Base-by-base conservation (phyloP, 2,797 vertebrate genomes). In the Pseudochirops cupreus region DNA sequence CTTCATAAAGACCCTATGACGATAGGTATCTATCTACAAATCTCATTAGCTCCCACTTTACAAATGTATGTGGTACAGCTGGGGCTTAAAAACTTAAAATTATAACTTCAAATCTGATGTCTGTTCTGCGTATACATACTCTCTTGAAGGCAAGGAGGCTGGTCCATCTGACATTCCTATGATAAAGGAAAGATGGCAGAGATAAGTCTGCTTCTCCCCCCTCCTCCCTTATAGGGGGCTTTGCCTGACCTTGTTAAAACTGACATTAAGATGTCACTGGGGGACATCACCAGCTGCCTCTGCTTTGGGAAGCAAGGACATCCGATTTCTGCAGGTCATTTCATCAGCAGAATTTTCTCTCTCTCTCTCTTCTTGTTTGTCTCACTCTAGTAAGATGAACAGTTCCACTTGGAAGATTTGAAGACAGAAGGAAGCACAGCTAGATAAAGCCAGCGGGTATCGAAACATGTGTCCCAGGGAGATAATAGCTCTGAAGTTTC, bases 401-500 rank as follows among this genome's bases (percentile, higher is more conserved):
- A 92, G 91, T 93, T 93, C 95, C 91, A 96, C 92, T 96, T 96
- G 97, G 92, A 97, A 96, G 97, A 94, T 0, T 82, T 96, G 92
- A 96, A 97, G 97, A 94, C 92, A 93, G 97, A 96, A 96, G 96
- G 93, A 95, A 98, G 92, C 13, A 91, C 24, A 92, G 91, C 58
- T 7, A 98, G 97, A 98, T 97, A 98, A 98, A 97, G 91, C 59
- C 12, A 31, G 96, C 94, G n/a, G 52, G 56, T 91, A 95, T 92
- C 92, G 93, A 33, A 96, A 95, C 95, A 62, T 94, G 58, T 97
- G 97, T 98, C 97, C 96, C 90, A 91, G 94, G 94, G 97, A 98
- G 98, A 98, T 97, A 97, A 98, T 98, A 95, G 94, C 94, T 96
- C 96, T 96, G 96, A 97, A 1, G 3, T 97, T 94, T 93, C 82